These are phyloP conservation scores for Hyppa rectilinea DNA, from an alignment of 2,888 invertebrate species.

Conservation along the genomic window DNA sequence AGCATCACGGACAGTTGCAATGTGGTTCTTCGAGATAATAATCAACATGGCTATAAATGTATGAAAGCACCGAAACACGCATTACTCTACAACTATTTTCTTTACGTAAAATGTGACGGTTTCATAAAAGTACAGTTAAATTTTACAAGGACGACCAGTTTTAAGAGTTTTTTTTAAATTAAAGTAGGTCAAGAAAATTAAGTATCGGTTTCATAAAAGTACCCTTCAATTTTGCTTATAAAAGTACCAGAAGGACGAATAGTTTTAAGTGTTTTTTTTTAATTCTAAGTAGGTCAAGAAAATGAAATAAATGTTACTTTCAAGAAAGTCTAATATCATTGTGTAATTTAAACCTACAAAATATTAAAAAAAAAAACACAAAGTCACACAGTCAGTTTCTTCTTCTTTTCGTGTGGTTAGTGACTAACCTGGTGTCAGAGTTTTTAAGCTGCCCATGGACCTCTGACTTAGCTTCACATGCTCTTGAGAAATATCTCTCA, in stretches of 20 bases:
- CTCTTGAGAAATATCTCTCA: too few species aligned
- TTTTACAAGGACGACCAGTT: too few species aligned
- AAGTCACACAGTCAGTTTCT: too few species aligned
- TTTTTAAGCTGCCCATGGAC: too few species aligned
- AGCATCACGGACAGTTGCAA: conserved; percentile 43
- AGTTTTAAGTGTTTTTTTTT: background rate
- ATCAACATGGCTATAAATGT: conserved; percentile 30
- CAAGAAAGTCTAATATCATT: too few species aligned
- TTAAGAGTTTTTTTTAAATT: background rate
- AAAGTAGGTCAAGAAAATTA: background rate
- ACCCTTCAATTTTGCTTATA: background rate
- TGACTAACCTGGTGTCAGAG: too few species aligned
- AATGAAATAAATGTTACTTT: background rate
- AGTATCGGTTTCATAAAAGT: background rate
- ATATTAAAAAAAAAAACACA: background rate
- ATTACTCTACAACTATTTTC: background rate
- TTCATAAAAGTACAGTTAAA: background rate
- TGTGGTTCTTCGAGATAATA: conserved; percentile 41
- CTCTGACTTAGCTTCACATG: too few species aligned
- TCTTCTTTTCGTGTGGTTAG: too few species aligned
- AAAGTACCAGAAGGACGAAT: background rate
- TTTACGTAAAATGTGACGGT: background rate
- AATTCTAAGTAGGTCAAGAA: background rate
- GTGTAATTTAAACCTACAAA: background rate
- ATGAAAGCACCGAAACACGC: conserved; percentile 8